Evolutionary conservation across 2,797 vertebrate genomes (phyloP), one percentile per base, ranked within the genome.

Genomic region (Sebastes hubbsi): DNA sequence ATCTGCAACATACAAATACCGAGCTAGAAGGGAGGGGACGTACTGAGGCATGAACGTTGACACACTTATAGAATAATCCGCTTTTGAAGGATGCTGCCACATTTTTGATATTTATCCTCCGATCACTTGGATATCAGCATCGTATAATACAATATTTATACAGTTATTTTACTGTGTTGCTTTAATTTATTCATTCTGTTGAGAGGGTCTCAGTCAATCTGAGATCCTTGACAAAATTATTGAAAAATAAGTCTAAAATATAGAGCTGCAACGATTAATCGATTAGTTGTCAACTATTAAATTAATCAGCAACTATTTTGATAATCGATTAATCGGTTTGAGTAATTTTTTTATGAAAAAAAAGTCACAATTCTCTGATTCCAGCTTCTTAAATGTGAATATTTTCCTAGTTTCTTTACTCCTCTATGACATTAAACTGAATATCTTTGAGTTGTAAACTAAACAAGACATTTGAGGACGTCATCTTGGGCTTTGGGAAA

Each of bases 21-120:
- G 75, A 87, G 87, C 86, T 20, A 68, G 78, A 42, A 1, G 16
- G 6, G 14, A 1, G 87, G 75, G 72, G 86, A 55, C 8, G 72
- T 72, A 87, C 78, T 84, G 87, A 88, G 85, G 89, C 91, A 78
- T 89, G 87, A 87, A 90, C 75, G 69, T 55, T 87, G 91, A 90
- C 90, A 91, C 78, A 84, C 78, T 87, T 85, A 83, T 77, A 81
- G 63, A 89, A 84, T 83, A 83, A 56, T 79, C 75, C 72, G 32
- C 46, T 68, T 77, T 67, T 49, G 55, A 78, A 73, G 61, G 72
- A 86, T 64, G 73, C 46, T 62, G 58, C 24, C 7, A 29, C 9
- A 58, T 69, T 59, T 54, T 71, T 62, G 0, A 78, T 73, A 74
- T 73, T 61, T 73, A 67, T 70, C 20, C 14, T 36, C 22, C 25